These are phyloP conservation scores for Corythaeola cristata DNA, from an alignment of 2,113 vertebrate species.

Conservation along the genomic window DNA sequence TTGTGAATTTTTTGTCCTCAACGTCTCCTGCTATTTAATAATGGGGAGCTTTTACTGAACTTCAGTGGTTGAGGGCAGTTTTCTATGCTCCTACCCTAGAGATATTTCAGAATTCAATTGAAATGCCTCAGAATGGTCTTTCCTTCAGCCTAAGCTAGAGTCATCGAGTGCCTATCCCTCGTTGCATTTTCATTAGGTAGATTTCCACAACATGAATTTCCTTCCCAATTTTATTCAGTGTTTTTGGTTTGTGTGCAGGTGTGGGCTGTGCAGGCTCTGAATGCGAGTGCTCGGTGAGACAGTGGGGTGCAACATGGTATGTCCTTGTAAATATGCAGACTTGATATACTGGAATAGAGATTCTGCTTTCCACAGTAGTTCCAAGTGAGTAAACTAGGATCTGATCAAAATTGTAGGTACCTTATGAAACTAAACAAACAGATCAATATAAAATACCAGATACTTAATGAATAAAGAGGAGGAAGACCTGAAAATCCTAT, in stretches of 20 bases:
- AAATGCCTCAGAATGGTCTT: neutral
- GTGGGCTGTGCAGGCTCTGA: neutral
- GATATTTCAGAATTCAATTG: neutral
- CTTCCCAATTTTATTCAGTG: neutral
- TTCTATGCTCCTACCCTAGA: neutral
- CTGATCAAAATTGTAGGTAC: neutral
- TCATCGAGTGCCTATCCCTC: neutral
- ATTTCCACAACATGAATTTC: neutral
- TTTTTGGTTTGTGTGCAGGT: neutral
- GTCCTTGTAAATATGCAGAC: neutral
- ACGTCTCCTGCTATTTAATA: neutral
- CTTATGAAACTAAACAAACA: neutral
- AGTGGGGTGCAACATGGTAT: accelerated
- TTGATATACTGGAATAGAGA: neutral
- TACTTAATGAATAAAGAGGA: neutral
- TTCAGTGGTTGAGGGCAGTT: neutral
- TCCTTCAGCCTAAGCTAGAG: neutral
- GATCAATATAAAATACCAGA: neutral
- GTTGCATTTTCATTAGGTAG: neutral
- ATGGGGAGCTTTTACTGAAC: neutral
- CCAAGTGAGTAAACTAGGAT: neutral
- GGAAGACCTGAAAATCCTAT: neutral
- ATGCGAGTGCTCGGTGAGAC: neutral
- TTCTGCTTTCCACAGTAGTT: neutral
- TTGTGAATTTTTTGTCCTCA: neutral